A percentile compares a stretch with the other conserved stretches of the same genome.
These are phyloP conservation scores for Ctenomys sociabilis DNA, from an alignment of 2,113 vertebrate genomes.

Conservation along the genomic window DNA sequence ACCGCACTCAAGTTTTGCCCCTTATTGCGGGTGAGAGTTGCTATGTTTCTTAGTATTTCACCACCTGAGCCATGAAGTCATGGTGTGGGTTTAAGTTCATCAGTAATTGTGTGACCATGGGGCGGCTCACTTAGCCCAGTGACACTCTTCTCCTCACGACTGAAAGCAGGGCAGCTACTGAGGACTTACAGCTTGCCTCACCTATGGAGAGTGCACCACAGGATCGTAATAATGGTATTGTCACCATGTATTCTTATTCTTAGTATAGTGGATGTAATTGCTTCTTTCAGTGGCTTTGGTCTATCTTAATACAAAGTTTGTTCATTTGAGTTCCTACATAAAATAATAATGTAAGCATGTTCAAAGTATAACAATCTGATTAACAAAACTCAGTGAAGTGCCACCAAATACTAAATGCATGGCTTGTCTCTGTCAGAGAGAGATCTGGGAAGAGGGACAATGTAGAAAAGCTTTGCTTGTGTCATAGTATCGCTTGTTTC, in stretches of 20 bases:
- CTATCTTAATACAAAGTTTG: not conserved
- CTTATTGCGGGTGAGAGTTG: not conserved
- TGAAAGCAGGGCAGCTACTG: not conserved
- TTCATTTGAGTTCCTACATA: not conserved
- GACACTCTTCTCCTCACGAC: not conserved
- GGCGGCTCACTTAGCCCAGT: not conserved
- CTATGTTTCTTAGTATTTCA: not conserved
- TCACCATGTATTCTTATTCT: not conserved
- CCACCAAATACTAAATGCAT: not conserved
- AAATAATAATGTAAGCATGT: not conserved
- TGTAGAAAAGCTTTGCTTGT: not conserved
- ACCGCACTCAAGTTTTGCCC: not conserved
- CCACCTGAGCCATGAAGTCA: not conserved
- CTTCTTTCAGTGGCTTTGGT: not conserved
- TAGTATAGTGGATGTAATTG: not conserved
- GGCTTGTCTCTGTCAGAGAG: not conserved
- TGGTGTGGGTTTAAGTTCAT: not conserved
- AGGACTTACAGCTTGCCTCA: not conserved
- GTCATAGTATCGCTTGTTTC: not conserved
- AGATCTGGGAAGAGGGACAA: not conserved
- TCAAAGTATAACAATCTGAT: not conserved
- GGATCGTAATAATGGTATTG: not conserved
- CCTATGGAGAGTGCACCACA: not conserved
- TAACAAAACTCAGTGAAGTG: constrained; percentile 14
- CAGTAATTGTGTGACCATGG: not conserved